Conservation (phyloP, 2,113 vertebrate genomes). For the Aspidoscelis tigris region DNA sequence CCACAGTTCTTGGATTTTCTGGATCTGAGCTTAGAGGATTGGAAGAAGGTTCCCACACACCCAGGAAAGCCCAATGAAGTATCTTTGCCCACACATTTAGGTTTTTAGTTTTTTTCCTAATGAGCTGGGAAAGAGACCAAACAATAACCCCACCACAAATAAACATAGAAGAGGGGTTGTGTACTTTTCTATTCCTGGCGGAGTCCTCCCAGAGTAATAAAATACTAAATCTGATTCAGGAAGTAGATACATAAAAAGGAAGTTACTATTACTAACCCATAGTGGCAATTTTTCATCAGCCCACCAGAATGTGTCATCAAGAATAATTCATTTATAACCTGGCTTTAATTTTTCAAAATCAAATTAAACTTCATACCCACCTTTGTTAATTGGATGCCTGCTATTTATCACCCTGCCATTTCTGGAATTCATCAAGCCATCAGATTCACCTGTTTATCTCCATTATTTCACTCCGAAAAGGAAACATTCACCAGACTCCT, state of each 20-base stretch:
- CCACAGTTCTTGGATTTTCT: too few species aligned
- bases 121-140: not conserved
- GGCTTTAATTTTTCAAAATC: conserved; percentile 54
- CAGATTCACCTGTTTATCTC: conserved; percentile 49
- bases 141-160: too few species aligned
- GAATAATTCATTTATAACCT: conserved; percentile 25
- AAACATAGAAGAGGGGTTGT: not conserved
- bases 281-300: not conserved
- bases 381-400: conserved; percentile 34
- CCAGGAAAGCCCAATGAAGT: too few species aligned
- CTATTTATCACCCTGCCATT: conserved; percentile 37
- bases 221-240: conserved; percentile 5
- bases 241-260: not conserved
- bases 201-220: not conserved
- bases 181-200: not conserved
- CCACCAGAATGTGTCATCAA: conserved; percentile 26
- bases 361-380: conserved; percentile 9
- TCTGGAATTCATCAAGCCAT: conserved; percentile 24
- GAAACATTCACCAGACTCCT: conserved; percentile 35
- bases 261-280: not conserved
- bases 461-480: conserved; percentile 40
- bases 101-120: not conserved
- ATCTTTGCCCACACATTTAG: not conserved
- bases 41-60: too few species aligned
- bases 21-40: too few species aligned